Base-by-base conservation (phyloP, 2,888 invertebrate genomes). In the Limnephilus auricula region DNA sequence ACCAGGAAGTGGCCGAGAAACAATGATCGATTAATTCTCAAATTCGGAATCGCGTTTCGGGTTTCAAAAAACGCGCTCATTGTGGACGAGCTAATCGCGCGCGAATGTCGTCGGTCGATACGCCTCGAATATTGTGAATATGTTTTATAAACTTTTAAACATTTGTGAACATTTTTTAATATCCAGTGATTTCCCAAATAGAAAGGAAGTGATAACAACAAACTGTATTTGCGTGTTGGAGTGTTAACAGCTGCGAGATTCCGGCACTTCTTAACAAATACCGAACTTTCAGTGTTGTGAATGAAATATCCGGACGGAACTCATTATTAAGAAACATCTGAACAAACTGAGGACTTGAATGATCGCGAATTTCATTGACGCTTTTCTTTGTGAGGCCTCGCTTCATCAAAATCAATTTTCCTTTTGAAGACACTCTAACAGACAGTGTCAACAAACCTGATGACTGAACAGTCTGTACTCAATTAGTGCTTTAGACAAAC, bases 1-100 rank as follows among this genome's bases (percentile, higher is more conserved):
- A 93, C 90, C 93, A 92, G 93, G 91, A 93, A 92, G 93, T 91
- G 92, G 91, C 83, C 92, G 92, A 89, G 91, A 90, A 80, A 78
- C 79, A 32, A 79, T 93, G 90, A 92, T 93, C 92, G 92, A 93
- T 93, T 93, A 93, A 40, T n/a, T 89, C 15, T 79, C 30, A 15
- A n/a, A n/a, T 89, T 89, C 80, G 40, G 40, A 80, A 32, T 82
- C 82, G 83, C 90, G 90, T 40, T 79, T 83, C 90, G 90, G 65
- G 83, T 65, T 83, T 83, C 65, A 34, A 65, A 90, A n/a, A 82
- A 78, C 90, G 83, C 90, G 83, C 82, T 83, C 90, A 83, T 90
- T 90, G 90, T 45, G 34, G 40, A n/a, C 83, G 50, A 65, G n/a
- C 82, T 37, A 34, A 90, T 83, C 90, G 84, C 90, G 90, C 90